phyloP scores from a whole-genome alignment of 2,888 invertebrate genomes.

The Nematopogon swammerdamellus region DNA sequence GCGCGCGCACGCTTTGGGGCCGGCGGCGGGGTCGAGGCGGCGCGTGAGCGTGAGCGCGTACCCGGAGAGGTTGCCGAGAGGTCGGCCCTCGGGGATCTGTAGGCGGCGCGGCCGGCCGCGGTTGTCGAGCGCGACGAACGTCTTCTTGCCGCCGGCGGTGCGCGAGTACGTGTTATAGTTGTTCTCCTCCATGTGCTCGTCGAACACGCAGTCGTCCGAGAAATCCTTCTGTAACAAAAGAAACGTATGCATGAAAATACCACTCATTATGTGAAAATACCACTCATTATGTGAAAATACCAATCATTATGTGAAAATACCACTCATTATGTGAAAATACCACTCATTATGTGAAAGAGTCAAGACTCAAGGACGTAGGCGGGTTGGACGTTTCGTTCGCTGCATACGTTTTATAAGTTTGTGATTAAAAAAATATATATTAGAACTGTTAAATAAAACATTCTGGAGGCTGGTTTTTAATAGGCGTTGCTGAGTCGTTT shows the following conservation, averaged over 20 bases:
- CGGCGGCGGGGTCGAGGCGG: slow-evolving; percentile 32
- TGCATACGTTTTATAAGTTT: too few species aligned
- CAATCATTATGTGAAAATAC: too few species aligned
- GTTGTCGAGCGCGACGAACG: slow-evolving; percentile 75
- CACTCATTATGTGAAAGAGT: too few species aligned
- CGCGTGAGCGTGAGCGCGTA: slow-evolving; percentile 64
- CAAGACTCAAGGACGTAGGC: too few species aligned
- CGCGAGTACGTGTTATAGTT: slow-evolving; percentile 84
- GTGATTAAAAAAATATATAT: too few species aligned
- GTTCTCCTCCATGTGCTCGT: slow-evolving; percentile 81
- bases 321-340: too few species aligned
- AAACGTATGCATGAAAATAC: slow-evolving; percentile 14
- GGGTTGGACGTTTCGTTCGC: too few species aligned
- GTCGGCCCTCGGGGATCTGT: slow-evolving; percentile 63
- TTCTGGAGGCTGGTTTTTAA: too few species aligned
- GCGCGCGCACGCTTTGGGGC: slow-evolving; percentile 33
- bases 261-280: too few species aligned
- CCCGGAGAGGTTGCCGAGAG: slow-evolving; percentile 69
- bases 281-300: too few species aligned
- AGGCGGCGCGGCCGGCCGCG: slow-evolving; percentile 70
- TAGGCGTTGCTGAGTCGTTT: too few species aligned
- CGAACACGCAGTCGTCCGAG: slow-evolving; percentile 82
- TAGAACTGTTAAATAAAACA: too few species aligned
- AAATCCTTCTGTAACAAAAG: slow-evolving; percentile 77
- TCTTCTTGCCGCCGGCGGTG: slow-evolving; percentile 61